Evolutionary conservation across 2,113 vertebrate genomes (phyloP).

Genomic region (Mesoclemmys tuberculata): DNA sequence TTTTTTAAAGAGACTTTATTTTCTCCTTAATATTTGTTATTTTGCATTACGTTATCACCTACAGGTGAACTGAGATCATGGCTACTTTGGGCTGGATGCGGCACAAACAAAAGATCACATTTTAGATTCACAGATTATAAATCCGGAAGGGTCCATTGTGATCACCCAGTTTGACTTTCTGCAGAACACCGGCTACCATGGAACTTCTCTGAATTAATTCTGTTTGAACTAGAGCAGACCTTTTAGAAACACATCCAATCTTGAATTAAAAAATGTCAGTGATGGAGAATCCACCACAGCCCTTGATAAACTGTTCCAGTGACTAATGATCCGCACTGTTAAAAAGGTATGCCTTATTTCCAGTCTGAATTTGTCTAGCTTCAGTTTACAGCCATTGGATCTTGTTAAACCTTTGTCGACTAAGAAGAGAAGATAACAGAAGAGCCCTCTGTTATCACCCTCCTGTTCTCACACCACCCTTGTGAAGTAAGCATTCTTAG

Average conservation of each 20-base stretch:
- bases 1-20: not conserved
- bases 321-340: not conserved
- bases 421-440: too few species aligned
- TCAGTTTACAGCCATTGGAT: not conserved
- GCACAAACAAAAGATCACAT: not conserved
- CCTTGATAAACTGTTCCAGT: not conserved
- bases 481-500: not conserved
- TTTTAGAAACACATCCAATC: not conserved
- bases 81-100: not conserved
- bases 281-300: not conserved
- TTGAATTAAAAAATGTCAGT: not conserved
- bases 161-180: not conserved
- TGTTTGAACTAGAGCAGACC: not conserved
- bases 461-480: not conserved
- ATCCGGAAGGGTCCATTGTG: not conserved
- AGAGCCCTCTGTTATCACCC: not conserved
- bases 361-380: not conserved
- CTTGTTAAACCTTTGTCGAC: not conserved
- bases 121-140: not conserved
- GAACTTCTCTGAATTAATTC: not conserved
- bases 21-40: not conserved
- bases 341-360: not conserved
- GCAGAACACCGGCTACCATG: not conserved
- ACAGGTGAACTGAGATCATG: not conserved
- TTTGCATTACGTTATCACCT: not conserved